Evolutionary conservation across 2,888 invertebrate species (phyloP).

Genomic region (Dryadula phaetusa): DNA sequence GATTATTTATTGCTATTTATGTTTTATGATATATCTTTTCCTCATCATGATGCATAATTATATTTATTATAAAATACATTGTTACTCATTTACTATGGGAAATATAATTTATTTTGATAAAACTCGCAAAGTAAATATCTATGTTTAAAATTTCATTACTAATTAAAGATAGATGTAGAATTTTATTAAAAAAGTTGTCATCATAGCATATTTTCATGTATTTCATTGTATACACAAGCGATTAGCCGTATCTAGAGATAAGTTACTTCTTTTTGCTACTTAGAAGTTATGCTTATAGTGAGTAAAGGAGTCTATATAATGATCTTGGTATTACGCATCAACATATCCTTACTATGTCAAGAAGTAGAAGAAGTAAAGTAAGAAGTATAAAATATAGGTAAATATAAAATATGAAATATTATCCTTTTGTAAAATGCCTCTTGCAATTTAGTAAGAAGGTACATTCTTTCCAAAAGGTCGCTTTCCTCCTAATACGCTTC

Average conservation of each 20-base stretch:
- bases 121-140: not conserved
- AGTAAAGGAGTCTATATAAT: too few relatives aligned
- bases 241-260: too few relatives aligned
- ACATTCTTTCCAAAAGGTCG: conserved; percentile 23
- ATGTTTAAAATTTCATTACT: not conserved
- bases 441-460: conserved; percentile 6
- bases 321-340: too few relatives aligned
- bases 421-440: not conserved
- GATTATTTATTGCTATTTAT: conserved; percentile 42
- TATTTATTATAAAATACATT: not conserved
- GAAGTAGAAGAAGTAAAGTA: too few relatives aligned
- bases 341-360: not conserved
- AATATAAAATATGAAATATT: not conserved
- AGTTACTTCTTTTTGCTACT: too few relatives aligned
- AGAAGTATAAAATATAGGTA: not conserved
- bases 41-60: conserved; percentile 25
- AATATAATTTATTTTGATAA: not conserved
- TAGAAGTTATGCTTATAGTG: too few relatives aligned
- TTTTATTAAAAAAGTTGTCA: too few relatives aligned
- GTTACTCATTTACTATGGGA: conserved; percentile 5
- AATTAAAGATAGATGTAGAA: not conserved
- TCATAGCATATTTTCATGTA: too few relatives aligned
- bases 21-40: conserved; percentile 34
- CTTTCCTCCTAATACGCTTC: conserved; percentile 32
- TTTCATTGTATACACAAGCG: too few relatives aligned